Evolutionary conservation across 2,113 vertebrate species (phyloP).

Genomic region (Leucopternis melanops): DNA sequence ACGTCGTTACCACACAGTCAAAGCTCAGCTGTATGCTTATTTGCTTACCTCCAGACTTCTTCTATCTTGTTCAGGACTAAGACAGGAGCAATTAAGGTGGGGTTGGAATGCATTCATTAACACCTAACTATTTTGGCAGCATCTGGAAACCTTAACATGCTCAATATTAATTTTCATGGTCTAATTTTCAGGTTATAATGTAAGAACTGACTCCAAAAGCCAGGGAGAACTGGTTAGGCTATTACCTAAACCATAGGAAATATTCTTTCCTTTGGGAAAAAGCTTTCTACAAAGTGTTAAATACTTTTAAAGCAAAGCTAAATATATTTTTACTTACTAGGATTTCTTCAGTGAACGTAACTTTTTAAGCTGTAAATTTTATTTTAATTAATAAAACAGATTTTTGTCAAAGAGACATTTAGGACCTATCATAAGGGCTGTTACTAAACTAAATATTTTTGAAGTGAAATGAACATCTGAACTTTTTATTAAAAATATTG

Average conservation of each 20-base stretch:
- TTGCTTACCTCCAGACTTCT: not conserved
- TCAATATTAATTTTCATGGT: not conserved
- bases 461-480: not conserved
- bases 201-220: not conserved
- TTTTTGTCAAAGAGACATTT: not conserved
- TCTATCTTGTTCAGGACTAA: not conserved
- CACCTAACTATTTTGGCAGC: not conserved
- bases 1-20: not conserved
- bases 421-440: not conserved
- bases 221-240: not conserved
- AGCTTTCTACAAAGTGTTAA: not conserved
- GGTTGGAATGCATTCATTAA: not conserved
- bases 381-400: not conserved
- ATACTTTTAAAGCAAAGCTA: not conserved
- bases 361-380: not conserved
- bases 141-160: not conserved
- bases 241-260: not conserved
- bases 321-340: not conserved
- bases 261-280: not conserved
- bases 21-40: not conserved
- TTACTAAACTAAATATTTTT: not conserved
- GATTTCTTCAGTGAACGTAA: not conserved
- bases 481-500: not conserved
- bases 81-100: not conserved
- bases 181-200: not conserved